phyloP scores from a whole-genome alignment of 2,888 invertebrate genomes.

The Caenorhabditis macrosperma region DNA sequence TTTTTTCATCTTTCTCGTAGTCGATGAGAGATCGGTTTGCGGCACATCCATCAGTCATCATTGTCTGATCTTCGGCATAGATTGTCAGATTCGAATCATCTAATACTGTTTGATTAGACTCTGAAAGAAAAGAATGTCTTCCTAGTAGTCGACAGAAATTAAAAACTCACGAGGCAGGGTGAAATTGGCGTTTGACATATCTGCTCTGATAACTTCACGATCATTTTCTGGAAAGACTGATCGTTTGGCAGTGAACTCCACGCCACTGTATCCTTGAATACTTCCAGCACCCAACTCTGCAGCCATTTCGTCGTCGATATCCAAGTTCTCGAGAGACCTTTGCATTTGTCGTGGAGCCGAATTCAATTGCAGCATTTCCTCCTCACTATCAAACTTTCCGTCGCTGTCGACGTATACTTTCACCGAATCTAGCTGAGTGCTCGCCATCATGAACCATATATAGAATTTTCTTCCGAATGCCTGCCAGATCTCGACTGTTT shows the following conservation, averaged over 20 bases:
- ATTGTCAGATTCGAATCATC: conserved; percentile 29
- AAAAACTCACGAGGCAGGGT: conserved; percentile 28
- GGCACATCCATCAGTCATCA: conserved; percentile 47
- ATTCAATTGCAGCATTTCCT: conserved; percentile 25
- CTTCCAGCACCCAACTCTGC: conserved; percentile 23
- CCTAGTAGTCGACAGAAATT: background rate
- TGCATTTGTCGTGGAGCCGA: conserved; percentile 3
- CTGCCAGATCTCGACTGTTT: conserved; percentile 32
- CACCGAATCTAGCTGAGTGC: conserved; percentile 43
- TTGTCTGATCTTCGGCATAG: conserved; percentile 28
- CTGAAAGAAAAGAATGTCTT: background rate
- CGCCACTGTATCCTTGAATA: conserved; percentile 33
- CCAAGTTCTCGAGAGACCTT: conserved; percentile 2
- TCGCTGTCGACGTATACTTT: conserved; percentile 16
- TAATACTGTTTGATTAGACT: conserved; percentile 7
- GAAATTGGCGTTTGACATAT: conserved; percentile 21
- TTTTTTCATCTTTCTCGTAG: conserved; percentile 61
- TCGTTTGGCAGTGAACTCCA: conserved; percentile 13
- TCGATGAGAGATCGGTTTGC: conserved; percentile 41
- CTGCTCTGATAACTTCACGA: background rate
- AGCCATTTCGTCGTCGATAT: conserved; percentile 26
- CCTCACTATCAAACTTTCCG: conserved; percentile 34
- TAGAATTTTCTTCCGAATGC: conserved; percentile 54
- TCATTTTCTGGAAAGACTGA: background rate
- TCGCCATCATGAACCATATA: conserved; percentile 55